phyloP scores from a whole-genome alignment of 2,113 vertebrate genomes.

The Phodopus roborovskii region DNA sequence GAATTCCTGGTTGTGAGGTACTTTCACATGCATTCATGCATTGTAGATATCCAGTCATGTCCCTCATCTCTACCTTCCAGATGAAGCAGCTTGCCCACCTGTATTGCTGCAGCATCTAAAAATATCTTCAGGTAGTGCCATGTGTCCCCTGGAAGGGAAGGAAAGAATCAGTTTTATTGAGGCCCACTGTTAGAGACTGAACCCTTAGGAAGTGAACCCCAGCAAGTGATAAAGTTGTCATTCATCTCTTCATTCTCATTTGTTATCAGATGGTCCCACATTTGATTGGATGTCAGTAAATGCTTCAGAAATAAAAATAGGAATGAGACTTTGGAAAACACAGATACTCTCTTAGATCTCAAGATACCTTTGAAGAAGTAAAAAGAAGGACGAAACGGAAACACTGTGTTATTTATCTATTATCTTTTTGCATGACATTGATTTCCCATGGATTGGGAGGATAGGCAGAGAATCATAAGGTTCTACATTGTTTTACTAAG shows the following conservation, averaged over 20 bases:
- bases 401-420: conserved; percentile 6
- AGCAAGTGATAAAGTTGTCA: background rate
- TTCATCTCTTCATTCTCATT: background rate
- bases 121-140: background rate
- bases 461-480: background rate
- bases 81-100: background rate
- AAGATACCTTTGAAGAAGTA: background rate
- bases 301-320: background rate
- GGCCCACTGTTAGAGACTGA: background rate
- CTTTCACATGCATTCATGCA: background rate
- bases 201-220: background rate
- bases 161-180: background rate
- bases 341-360: background rate
- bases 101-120: background rate
- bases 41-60: background rate
- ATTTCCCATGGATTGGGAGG: conserved; percentile 17
- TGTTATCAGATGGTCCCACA: background rate
- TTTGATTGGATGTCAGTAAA: background rate
- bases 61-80: background rate
- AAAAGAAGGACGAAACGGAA: background rate
- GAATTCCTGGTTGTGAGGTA: background rate
- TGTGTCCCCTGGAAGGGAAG: background rate
- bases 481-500: background rate
- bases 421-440: conserved; percentile 5
- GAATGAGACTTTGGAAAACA: background rate